Conservation (phyloP, 2,888 invertebrate genomes). For the Phengaris arion region DNA sequence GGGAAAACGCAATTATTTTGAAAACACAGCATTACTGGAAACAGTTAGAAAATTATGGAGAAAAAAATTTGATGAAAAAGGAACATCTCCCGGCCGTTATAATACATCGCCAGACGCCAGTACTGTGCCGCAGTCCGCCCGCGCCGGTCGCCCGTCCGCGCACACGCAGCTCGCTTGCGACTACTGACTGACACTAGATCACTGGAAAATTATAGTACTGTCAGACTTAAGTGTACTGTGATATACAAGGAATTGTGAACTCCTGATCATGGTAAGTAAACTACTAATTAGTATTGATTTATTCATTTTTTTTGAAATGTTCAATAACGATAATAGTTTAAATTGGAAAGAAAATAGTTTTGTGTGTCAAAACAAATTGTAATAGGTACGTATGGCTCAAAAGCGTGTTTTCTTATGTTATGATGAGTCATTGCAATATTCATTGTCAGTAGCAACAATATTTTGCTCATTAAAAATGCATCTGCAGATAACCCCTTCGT, state of each 20-base stretch:
- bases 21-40: not conserved
- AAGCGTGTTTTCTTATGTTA: too few relatives aligned
- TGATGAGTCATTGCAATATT: too few relatives aligned
- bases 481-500: not conserved
- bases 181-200: not conserved
- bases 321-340: too few relatives aligned
- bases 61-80: not conserved
- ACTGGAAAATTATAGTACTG: not conserved
- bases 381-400: too few relatives aligned
- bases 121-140: constrained; percentile 13
- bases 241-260: not conserved
- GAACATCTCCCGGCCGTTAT: constrained; percentile 13
- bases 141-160: not conserved
- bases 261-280: not conserved
- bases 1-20: not conserved
- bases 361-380: not conserved
- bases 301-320: too few relatives aligned
- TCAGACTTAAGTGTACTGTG: not conserved
- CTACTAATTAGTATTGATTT: too few relatives aligned
- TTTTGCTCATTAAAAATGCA: not conserved
- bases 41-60: not conserved
- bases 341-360: not conserved
- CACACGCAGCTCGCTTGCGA: constrained; percentile 8
- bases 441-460: not conserved
- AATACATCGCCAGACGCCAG: not conserved